Evolutionary conservation across 2,797 vertebrate genomes (phyloP), one percentile per base, ranked within the genome.

Genomic region (Acanthopagrus latus): DNA sequence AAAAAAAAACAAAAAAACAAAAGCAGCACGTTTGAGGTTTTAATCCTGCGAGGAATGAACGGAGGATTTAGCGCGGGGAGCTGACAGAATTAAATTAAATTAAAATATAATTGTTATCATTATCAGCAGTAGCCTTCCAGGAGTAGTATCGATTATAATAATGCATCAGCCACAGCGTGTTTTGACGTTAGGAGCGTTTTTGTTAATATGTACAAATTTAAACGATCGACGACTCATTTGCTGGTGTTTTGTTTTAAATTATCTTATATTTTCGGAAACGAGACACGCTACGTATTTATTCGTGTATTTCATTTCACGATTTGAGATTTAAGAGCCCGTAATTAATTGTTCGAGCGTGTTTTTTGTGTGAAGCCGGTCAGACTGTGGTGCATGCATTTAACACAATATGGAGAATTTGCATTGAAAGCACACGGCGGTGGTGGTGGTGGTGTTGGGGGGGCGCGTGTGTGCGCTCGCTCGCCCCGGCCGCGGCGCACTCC

Each of bases 401-500:
- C 20, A 71, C 54, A 2, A 8, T 27, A 62, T 38, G 21, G 59
- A 48, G 38, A 8, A 16, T 54, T 33, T 48, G 57, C 52, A 21
- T 27, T 0, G 55, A n/a, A 65, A 41, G 41, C 3, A 20, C 56
- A 46, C 86, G 69, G 27, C n/a, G n/a, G n/a, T n/a, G n/a, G n/a
- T n/a, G n/a, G n/a, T n/a, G n/a, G n/a, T n/a, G n/a, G n/a, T n/a
- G n/a, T n/a, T n/a, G n/a, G 29, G 29, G 29, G 29, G 29, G 29
- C 29, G 29, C 64, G 76, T 76, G 50, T 52, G 14, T 11, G 8
- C 29, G 29, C 29, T 29, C 29, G 29, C 65, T 72, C 71, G 6
- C 64, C 75, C 93, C 89, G 82, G 69, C 71, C 52, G 84, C 83
- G 75, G 82, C 33, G 87, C 86, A 56, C 78, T 91, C 89, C 62